Percentiles rank a stretch among this genome's conserved stretches.
Conservation (phyloP, 2,113 vertebrate genomes). For the Gila orcuttii region DNA sequence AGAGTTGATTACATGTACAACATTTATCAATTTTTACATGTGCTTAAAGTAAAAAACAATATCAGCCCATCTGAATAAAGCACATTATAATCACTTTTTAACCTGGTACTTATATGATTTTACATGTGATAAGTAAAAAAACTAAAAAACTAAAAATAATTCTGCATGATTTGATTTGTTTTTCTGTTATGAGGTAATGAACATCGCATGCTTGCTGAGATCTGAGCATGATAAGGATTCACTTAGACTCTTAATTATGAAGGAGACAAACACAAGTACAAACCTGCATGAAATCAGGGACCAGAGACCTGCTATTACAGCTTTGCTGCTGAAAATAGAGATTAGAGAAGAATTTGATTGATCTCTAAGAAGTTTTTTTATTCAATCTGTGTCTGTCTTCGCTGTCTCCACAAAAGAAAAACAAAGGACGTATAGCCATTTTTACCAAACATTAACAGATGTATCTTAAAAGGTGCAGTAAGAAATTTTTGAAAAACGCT, state of each 20-base stretch:
- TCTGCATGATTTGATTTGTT: not conserved
- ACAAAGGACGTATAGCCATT: not conserved
- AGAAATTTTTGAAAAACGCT: no score
- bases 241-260: not conserved
- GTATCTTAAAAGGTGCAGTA: not conserved
- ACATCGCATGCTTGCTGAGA: not conserved
- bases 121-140: not conserved
- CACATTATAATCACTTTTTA: not conserved
- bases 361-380: not conserved
- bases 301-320: not conserved
- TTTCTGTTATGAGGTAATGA: not conserved
- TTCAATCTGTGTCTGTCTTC: not conserved
- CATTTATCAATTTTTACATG: not conserved
- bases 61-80: not conserved
- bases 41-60: not conserved
- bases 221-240: not conserved
- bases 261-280: not conserved
- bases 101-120: not conserved
- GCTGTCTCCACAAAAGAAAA: not conserved
- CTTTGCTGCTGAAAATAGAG: not conserved
- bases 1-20: not conserved
- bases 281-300: not conserved
- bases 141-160: no score
- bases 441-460: not conserved
- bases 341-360: not conserved